A percentile compares a stretch with the other conserved stretches of the same genome.
These are phyloP conservation scores for Pseudomyrmex sp. DNA, from an alignment of 1,140 invertebrate species.

Conservation along the genomic window DNA sequence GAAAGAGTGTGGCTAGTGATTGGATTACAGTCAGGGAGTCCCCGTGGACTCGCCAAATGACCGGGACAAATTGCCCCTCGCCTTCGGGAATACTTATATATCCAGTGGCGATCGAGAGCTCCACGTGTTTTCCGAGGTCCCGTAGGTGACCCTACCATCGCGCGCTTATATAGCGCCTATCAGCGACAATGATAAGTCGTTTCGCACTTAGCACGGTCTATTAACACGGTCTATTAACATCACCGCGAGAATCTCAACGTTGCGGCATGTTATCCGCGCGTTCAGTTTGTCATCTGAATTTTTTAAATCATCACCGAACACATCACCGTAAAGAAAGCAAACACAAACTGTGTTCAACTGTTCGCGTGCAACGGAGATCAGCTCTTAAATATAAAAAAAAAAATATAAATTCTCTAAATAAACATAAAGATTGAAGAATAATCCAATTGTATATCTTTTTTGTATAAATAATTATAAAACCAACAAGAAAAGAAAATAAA, in stretches of 20 bases:
- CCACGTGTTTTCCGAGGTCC: constrained; percentile 76
- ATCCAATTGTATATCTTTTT: too few species aligned
- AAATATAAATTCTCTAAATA: too few species aligned
- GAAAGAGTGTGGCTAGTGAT: constrained; percentile 84
- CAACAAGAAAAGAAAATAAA: too few species aligned
- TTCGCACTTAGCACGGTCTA: constrained; percentile 19
- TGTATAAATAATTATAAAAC: too few species aligned
- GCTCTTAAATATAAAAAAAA: too few species aligned
- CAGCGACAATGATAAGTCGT: constrained; percentile 43
- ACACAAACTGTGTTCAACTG: too few species aligned
- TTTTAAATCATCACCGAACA: too few species aligned
- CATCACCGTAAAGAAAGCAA: too few species aligned
- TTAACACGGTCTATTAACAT: constrained; percentile 21
- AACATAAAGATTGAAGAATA: too few species aligned
- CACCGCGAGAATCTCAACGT: not conserved
- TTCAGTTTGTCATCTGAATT: too few species aligned
- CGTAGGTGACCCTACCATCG: constrained; percentile 53
- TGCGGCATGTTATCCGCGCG: too few species aligned
- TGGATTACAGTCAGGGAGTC: constrained; percentile 86
- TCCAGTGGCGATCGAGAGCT: constrained; percentile 81
- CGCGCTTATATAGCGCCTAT: constrained; percentile 65
- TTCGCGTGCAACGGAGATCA: too few species aligned
- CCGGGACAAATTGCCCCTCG: constrained; percentile 86
- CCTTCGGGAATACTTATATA: constrained; percentile 86
- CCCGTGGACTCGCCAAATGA: constrained; percentile 85